Evolutionary conservation across 1,140 invertebrate genomes (phyloP), one percentile per base, ranked within the genome.

Genomic region (Branchinecta lindahli): DNA sequence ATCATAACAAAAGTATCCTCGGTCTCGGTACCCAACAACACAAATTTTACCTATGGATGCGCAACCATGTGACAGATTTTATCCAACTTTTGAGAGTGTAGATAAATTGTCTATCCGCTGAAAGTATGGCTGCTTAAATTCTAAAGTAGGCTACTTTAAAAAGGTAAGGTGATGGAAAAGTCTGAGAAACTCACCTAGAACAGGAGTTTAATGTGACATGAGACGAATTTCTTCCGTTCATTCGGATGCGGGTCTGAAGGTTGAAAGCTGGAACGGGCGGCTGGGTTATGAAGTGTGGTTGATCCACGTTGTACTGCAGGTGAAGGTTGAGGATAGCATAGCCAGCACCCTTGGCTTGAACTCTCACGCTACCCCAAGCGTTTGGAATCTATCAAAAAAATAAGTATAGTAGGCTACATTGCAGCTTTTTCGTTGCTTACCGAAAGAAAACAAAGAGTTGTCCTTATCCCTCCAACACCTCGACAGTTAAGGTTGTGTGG

Each of bases 231-330:
- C 92, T 85, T 66, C 94, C 94, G 75, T 87, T 84, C 79, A 89
- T 94, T 73, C 85, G 82, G 18, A 88, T 86, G 72, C 83, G 83
- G 0, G 88, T 86, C 65, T 82, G 76, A 68, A 93, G 80, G 70
- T 86, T 83, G 77, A 94, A 94, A 7, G 92, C 83, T 65, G 81
- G 81, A 46, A 89, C 82, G 7, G 92, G 91, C 20, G 93, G 92
- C 72, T 85, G 80, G 3, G 90, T 94, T 78, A 94, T 87, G 80
- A 92, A 92, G 76, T 84, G 84, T n/a, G 82, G 78, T 73, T 88
- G 87, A 78, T 96, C 93, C 44, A 97, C 92, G 81, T 96, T 94
- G 78, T 96, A 95, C 76, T 93, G 89, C n/a, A 94, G 91, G 66
- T 89, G 88, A 85, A 96, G 87, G 81, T 97, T 92, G 61, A 94